These are phyloP conservation scores for Tetragonula carbonaria DNA, from an alignment of 2,888 invertebrate genomes.

Conservation along the genomic window DNA sequence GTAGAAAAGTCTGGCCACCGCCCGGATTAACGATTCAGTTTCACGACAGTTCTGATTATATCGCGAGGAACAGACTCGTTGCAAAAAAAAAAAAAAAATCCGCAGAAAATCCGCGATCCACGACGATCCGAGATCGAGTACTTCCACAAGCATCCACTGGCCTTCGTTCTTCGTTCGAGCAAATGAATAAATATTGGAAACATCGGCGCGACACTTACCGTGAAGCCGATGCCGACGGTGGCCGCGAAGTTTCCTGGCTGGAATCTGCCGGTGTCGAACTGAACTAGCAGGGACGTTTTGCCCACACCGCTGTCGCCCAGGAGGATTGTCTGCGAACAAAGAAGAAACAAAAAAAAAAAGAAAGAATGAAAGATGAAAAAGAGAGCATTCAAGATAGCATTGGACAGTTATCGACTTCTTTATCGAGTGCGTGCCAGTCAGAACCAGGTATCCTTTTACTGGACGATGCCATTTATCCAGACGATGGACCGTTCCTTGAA, in stretches of 20 bases:
- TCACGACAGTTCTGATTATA: neutral
- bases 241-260: conserved; percentile 96
- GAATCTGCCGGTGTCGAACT: conserved; percentile 97
- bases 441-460: neutral
- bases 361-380: too few species aligned
- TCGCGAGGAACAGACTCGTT: too few species aligned
- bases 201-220: conserved; percentile 88
- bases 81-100: too few species aligned
- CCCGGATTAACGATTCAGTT: neutral
- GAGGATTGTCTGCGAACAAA: conserved; percentile 91
- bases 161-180: conserved; percentile 1
- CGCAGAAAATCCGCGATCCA: neutral
- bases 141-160: neutral
- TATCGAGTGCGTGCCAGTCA: conserved; percentile 12
- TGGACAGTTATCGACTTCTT: conserved; percentile 13
- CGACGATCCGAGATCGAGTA: neutral
- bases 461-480: neutral
- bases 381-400: too few species aligned
- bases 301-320: conserved; percentile 97
- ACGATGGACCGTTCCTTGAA: neutral
- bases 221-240: conserved; percentile 97
- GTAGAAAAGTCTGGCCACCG: too few species aligned
- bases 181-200: conserved; percentile 17
- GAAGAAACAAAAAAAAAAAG: neutral
- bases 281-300: conserved; percentile 95